Conservation (phyloP, 2,888 invertebrate genomes). For the Cheilosia pagana region DNA sequence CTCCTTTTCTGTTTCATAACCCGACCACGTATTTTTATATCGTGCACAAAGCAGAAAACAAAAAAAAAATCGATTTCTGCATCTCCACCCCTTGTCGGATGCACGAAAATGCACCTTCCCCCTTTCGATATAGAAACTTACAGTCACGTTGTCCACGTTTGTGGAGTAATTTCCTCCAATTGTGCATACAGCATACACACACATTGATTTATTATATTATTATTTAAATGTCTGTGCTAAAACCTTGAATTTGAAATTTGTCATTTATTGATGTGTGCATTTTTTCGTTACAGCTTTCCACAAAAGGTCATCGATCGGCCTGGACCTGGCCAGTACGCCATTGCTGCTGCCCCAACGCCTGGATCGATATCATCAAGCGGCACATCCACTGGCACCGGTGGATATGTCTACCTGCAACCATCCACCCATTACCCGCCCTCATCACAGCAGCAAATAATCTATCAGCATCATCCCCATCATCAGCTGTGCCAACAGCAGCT, state of each 20-base stretch:
- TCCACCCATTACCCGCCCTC: slow-evolving; percentile 81
- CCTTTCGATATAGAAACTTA: slow-evolving; percentile 30
- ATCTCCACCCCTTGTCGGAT: not conserved
- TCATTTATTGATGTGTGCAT: slow-evolving; percentile 7
- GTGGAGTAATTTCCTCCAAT: slow-evolving; percentile 54
- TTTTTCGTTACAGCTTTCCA: slow-evolving; percentile 81
- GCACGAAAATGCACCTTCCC: slow-evolving; percentile 18
- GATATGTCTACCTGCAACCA: slow-evolving; percentile 83
- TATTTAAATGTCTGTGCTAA: slow-evolving; percentile 4
- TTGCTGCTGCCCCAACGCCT: slow-evolving; percentile 77
- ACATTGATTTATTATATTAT: slow-evolving; percentile 19
- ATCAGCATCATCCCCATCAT: slow-evolving; percentile 79
- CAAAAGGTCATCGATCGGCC: slow-evolving; percentile 83
- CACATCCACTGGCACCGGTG: slow-evolving; percentile 78
- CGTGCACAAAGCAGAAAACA: not conserved
- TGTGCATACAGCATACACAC: too few relatives aligned
- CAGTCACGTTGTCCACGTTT: slow-evolving; percentile 56
- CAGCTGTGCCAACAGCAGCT: slow-evolving; percentile 82
- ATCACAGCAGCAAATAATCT: slow-evolving; percentile 81
- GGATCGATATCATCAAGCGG: slow-evolving; percentile 78
- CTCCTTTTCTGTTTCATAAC: too few relatives aligned
- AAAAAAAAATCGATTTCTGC: slow-evolving; percentile 28
- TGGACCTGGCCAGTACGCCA: slow-evolving; percentile 82
- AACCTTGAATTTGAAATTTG: slow-evolving; percentile 42
- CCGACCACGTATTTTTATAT: slow-evolving; percentile 17